Evolutionary conservation across 2,888 invertebrate genomes (phyloP).

Genomic region (Agrenia bidenticulata): DNA sequence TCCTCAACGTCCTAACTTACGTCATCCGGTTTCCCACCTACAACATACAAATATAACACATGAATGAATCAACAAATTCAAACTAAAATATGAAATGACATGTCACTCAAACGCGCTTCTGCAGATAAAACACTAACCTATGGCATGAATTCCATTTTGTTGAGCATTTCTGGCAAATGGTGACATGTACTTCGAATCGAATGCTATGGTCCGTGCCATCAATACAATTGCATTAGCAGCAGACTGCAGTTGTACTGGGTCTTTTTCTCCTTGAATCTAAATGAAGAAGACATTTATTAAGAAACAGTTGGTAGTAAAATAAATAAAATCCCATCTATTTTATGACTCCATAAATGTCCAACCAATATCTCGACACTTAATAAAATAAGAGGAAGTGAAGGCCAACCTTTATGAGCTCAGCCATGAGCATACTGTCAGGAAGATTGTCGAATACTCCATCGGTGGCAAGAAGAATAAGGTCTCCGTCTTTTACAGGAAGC

Average conservation of each 20-base stretch:
- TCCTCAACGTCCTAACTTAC: conserved; percentile 25
- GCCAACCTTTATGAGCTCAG: conserved; percentile 70
- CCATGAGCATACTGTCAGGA: conserved; percentile 83
- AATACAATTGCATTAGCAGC: conserved; percentile 93
- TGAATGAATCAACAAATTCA: no score
- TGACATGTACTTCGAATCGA: conserved; percentile 91
- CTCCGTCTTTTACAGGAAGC: conserved; percentile 86
- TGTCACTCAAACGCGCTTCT: no score
- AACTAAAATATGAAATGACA: conserved; percentile 3
- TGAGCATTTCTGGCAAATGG: conserved; percentile 92
- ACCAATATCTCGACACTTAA: neutral
- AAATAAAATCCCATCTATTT: neutral
- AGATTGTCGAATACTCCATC: conserved; percentile 99
- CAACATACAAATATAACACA: conserved; percentile 48
- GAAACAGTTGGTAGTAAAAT: neutral
- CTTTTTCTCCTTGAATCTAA: conserved; percentile 55
- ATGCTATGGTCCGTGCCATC: conserved; percentile 90
- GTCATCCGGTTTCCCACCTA: conserved; percentile 95
- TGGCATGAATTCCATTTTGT: conserved; percentile 87
- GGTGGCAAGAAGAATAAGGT: conserved; percentile 91
- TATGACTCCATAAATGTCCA: neutral
- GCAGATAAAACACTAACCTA: conserved; percentile 70
- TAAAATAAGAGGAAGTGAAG: no score
- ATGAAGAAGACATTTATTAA: neutral
- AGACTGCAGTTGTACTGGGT: conserved; percentile 76